Base-by-base conservation (phyloP, 2,113 vertebrate species). In the Dromas ardeola region DNA sequence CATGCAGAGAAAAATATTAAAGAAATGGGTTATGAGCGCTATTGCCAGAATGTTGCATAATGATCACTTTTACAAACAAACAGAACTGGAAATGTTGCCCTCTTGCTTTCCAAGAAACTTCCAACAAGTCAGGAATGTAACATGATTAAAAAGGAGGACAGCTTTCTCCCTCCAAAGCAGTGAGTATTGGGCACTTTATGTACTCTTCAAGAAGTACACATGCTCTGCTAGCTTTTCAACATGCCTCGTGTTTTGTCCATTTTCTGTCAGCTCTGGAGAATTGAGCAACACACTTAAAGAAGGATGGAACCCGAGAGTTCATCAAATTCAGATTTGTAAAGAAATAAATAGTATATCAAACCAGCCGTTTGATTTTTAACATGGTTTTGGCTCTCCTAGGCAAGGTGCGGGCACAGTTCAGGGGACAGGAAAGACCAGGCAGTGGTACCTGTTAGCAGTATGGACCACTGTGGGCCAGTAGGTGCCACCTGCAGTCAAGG, bases 21-120 rank as follows among this genome's bases (percentile, higher is more conserved):
- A 79, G 73, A 89, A 97, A 85, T 73, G 40, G 40, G 5, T 85
- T 76, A 76, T n/a, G 89, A 87, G 72, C 0, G 3, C 17, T 69
- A 8, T 43, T 95, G 86, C 89, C 93, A 95, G 34, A 85, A 93
- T 66, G 55, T 95, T 97, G 86, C 49, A 58, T 94, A 95, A 93
- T 66, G 38, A 43, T 71, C 3, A 0, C 63, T 93, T 88, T 89
- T 76, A 67, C n/a, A 88, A 84, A 95, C 77, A 97, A 95, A 89
- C 34, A 85, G 81, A 90, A 72, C 70, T 58, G 77, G 66, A 91
- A 94, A 74, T 38, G 22, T 56, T 95, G 61, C 47, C 45, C 26
- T 91, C 36, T 87, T 80, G 38, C 84, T 97, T 93, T 95, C 93
- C 88, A 97, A 88, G 91, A 91, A 94, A 65, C 70, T 58, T 94